phyloP scores from a whole-genome alignment of 1,140 invertebrate species.

The Zaprionus kolodkinae region DNA sequence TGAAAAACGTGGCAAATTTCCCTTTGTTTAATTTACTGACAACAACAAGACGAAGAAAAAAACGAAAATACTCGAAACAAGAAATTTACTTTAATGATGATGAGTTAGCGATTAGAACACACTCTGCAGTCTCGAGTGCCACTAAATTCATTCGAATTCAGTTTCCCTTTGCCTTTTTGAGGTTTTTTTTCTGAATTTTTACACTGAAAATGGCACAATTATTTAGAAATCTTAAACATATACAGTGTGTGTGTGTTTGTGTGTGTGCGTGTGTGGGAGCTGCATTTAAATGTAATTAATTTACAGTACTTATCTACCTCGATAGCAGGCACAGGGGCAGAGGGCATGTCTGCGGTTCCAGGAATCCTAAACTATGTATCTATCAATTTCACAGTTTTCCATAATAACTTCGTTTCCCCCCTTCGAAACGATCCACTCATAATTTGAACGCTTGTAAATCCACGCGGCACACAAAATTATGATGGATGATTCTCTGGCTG shows the following conservation, averaged over 20 bases:
- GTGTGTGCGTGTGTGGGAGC: constrained; percentile 34
- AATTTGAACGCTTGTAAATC: constrained; percentile 81
- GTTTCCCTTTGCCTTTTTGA: constrained; percentile 39
- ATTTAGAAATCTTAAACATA: constrained; percentile 46
- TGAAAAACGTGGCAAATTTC: constrained; percentile 83
- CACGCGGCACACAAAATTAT: constrained; percentile 75
- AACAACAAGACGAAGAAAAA: constrained; percentile 66
- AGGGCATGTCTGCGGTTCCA: constrained; percentile 36
- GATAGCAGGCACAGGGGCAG: constrained; percentile 24
- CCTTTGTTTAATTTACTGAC: constrained; percentile 75
- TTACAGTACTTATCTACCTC: constrained; percentile 41
- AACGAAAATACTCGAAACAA: constrained; percentile 59
- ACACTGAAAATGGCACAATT: constrained; percentile 62
- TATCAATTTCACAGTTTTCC: constrained; percentile 65
- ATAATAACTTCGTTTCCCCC: constrained; percentile 58
- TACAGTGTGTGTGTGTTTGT: constrained; percentile 3
- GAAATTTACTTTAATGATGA: constrained; percentile 81
- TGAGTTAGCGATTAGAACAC: constrained; percentile 77
- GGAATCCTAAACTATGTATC: constrained; percentile 38
- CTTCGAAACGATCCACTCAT: too few relatives aligned
- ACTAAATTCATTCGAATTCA: constrained; percentile 69
- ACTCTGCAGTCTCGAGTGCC: constrained; percentile 30
- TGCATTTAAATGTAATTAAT: constrained; percentile 73
- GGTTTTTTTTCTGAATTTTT: constrained; percentile 22
- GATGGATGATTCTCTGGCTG: constrained; percentile 72